Percentiles rank a stretch among this genome's conserved stretches.
Conservation (phyloP, 92 coral and sea anemone genomes). For the Galaxea fascicularis region DNA sequence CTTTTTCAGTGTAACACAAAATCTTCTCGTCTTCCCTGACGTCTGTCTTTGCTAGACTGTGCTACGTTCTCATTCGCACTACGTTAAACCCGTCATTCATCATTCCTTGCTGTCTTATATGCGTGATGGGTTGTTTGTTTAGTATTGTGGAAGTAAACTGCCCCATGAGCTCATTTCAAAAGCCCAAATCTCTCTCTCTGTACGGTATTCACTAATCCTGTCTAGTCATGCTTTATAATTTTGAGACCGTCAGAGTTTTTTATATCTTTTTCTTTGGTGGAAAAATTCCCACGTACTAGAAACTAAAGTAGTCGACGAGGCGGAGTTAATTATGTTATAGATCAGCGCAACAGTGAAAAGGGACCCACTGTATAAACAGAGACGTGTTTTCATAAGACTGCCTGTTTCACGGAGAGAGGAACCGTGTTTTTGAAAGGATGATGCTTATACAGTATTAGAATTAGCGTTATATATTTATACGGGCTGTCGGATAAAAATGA, state of each 20-base stretch:
- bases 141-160: slow-evolving; percentile 35
- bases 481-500: slow-evolving; percentile 52
- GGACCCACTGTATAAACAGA: not conserved
- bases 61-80: slow-evolving; percentile 3
- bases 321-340: not conserved
- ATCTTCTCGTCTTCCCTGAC: not conserved
- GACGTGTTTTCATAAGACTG: slow-evolving; percentile 6
- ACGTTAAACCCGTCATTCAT: slow-evolving; percentile 39
- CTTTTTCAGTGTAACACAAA: not conserved
- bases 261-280: not conserved
- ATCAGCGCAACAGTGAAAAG: not conserved
- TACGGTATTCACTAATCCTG: slow-evolving; percentile 48
- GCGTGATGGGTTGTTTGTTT: slow-evolving; percentile 63
- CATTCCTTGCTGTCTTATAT: slow-evolving; percentile 18
- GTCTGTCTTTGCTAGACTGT: slow-evolving; percentile 31
- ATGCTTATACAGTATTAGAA: slow-evolving; percentile 46
- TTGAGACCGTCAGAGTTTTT: not conserved
- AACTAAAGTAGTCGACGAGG: not conserved
- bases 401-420: slow-evolving; percentile 21
- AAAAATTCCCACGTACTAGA: not conserved
- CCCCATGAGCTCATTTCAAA: slow-evolving; percentile 47
- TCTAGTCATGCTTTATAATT: slow-evolving; percentile 52
- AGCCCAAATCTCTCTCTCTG: slow-evolving; percentile 50
- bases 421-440: slow-evolving; percentile 49
- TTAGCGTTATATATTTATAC: slow-evolving; percentile 49